These are phyloP conservation scores for Agrenia bidenticulata DNA, from an alignment of 2,888 invertebrate genomes.

Conservation along the genomic window DNA sequence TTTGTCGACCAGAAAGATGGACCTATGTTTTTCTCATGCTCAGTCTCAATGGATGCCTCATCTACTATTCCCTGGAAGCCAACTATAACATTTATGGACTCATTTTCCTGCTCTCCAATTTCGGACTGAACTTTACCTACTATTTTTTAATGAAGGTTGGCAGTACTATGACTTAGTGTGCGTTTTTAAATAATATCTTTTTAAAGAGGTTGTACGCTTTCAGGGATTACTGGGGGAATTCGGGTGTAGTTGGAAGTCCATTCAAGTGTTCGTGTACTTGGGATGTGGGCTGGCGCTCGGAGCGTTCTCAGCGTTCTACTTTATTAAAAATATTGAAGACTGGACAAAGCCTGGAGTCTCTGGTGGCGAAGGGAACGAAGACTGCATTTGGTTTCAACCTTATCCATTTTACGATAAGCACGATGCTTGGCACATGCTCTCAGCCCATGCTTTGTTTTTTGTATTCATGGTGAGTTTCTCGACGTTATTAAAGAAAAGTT, in stretches of 20 bases:
- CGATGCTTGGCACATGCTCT: conserved; percentile 6
- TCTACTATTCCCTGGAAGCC: conserved; percentile 3
- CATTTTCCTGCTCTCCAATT: background rate
- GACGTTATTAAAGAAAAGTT: background rate
- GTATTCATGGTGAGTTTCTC: conserved; percentile 12
- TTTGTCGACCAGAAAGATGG: background rate
- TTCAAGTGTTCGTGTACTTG: conserved; percentile 10
- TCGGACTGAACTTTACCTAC: conserved; percentile 4
- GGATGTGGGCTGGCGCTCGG: background rate
- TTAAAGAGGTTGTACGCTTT: background rate
- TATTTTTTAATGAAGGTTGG: conserved; percentile 19
- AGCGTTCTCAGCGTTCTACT: background rate
- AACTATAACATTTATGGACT: conserved; percentile 1
- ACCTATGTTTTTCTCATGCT: conserved; percentile 3
- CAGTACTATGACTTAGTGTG: background rate
- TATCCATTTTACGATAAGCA: conserved; percentile 12
- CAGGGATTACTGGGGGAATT: conserved; percentile 15
- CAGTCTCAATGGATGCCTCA: conserved; percentile 10
- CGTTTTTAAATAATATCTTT: background rate
- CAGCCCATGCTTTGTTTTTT: conserved; percentile 13
- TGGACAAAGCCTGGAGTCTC: background rate
- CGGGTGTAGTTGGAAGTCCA: background rate
- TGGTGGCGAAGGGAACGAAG: background rate
- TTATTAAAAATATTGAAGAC: background rate
- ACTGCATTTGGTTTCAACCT: conserved; percentile 12